Evolutionary conservation across 2,797 vertebrate genomes (phyloP).

Genomic region (Acomys russatus): DNA sequence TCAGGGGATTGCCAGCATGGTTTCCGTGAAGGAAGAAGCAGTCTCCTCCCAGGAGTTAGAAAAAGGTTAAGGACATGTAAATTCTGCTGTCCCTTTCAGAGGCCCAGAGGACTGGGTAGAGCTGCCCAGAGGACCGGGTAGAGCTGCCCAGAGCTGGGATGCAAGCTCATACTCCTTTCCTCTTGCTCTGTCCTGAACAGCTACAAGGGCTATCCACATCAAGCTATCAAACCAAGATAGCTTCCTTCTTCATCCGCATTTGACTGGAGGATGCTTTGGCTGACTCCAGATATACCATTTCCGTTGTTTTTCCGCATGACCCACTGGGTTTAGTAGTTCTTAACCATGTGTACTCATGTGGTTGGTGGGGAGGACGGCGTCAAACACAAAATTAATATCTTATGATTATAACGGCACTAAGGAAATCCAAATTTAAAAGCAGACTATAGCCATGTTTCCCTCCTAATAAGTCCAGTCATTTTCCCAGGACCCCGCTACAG

Average conservation of each 20-base stretch:
- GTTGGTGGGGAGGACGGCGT: neutral
- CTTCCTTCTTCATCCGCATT: slow-evolving; percentile 61
- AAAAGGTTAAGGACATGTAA: neutral
- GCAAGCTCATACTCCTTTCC: slow-evolving; percentile 54
- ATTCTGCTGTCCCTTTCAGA: neutral
- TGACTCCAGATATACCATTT: slow-evolving; percentile 43
- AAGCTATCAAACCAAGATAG: neutral
- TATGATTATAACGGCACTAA: slow-evolving; percentile 76
- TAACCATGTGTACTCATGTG: slow-evolving; percentile 77
- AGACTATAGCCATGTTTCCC: slow-evolving; percentile 53
- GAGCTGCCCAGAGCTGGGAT: slow-evolving; percentile 28
- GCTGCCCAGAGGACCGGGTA: slow-evolving; percentile 38
- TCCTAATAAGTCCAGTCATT: slow-evolving; percentile 59
- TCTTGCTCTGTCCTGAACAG: slow-evolving; percentile 55
- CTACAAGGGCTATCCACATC: slow-evolving; percentile 65
- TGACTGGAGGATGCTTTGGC: neutral
- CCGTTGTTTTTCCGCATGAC: slow-evolving; percentile 44
- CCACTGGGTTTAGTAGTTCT: slow-evolving; percentile 61
- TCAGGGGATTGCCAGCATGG: neutral
- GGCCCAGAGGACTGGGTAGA: neutral
- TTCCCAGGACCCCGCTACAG: slow-evolving; percentile 60
- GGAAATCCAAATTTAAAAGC: slow-evolving; percentile 77
- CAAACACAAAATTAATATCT: slow-evolving; percentile 75
- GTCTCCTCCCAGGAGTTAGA: neutral
- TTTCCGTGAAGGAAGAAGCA: neutral